Percentiles rank a stretch among this genome's conserved stretches.
Conservation (phyloP, 2,888 invertebrate genomes). For the Pherbina coryleti region DNA sequence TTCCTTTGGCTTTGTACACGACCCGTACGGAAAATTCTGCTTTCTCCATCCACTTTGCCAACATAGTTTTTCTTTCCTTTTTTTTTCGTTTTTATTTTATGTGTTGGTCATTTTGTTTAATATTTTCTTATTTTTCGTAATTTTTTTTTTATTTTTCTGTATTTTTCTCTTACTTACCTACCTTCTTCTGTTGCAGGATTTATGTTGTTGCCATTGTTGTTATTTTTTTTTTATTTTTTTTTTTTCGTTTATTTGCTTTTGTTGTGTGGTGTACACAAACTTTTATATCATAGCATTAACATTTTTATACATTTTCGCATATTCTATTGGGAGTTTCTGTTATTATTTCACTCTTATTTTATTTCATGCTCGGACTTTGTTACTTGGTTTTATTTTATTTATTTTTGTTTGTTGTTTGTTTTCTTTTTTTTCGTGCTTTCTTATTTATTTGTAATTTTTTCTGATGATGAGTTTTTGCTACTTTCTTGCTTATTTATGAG, state of each 20-base stretch:
- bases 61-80: conserved; percentile 3
- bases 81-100: conserved; percentile 4
- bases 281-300: conserved; percentile 34
- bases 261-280: conserved; percentile 45
- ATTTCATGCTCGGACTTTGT: conserved; percentile 39
- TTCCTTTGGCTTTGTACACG: conserved; percentile 60
- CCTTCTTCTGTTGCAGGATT: conserved; percentile 28
- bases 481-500: conserved; percentile 1
- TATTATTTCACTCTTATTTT: conserved; percentile 45
- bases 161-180: background rate
- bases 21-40: background rate
- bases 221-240: background rate
- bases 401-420: background rate
- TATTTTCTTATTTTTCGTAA: conserved; percentile 4
- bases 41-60: conserved; percentile 15
- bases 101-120: conserved; percentile 8
- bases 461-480: background rate
- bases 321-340: conserved; percentile 55
- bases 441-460: background rate
- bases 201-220: conserved; percentile 45
- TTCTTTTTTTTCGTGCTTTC: conserved; percentile 1
- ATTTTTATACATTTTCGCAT: conserved; percentile 40
- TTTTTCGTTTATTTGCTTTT: conserved; percentile 36
- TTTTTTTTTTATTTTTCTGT: conserved; percentile 17
- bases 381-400: conserved; percentile 37